Evolutionary conservation across 2,797 vertebrate species (phyloP), one percentile per base, ranked within the genome.

Genomic region (Chanos chanos): DNA sequence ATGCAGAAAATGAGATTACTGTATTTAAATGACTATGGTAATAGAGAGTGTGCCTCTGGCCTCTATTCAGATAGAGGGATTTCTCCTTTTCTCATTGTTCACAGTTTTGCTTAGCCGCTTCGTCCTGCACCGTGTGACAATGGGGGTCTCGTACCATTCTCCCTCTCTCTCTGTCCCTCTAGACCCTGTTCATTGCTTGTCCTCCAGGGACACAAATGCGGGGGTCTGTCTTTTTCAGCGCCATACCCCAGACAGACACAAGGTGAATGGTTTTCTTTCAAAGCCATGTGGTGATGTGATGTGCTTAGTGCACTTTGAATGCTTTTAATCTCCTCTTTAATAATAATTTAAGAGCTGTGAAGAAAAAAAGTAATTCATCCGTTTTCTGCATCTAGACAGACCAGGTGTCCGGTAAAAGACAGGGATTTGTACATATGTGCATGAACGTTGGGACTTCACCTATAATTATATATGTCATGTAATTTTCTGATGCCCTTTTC

Each of bases 1-100:
- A 90, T 86, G 94, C 93, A 91, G 93, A 94, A 96, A 97, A 99
- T 94, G 89, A 95, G 95, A 98, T 99, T 99, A 97, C 93, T 96
- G 93, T 95, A 97, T 99, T 97, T 95, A 97, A 97, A 97, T 98
- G 90, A 94, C 93, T 97, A 96, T 96, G 92, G 91, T 96, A 97
- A 97, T 96, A 90, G 92, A 79, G 87, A 92, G 83, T 80, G 89
- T 90, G 86, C 86, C 83, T 83, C 80, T 74, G 70, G 80, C 80
- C 85, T 76, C 75, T 84, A 76, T 81, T 82, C 77, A 81, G 73
- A 85, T 81, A 79, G 73, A 25, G 75, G 80, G 85, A 89, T 92
- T 91, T 91, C 87, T 83, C 78, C 85, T 76, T 73, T 66, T 84
- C 81, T 86, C 85, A 83, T 91, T 91, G 90, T 92, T 89, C 90